Conservation (phyloP, 2,888 invertebrate species). For the Smittia sp. region DNA sequence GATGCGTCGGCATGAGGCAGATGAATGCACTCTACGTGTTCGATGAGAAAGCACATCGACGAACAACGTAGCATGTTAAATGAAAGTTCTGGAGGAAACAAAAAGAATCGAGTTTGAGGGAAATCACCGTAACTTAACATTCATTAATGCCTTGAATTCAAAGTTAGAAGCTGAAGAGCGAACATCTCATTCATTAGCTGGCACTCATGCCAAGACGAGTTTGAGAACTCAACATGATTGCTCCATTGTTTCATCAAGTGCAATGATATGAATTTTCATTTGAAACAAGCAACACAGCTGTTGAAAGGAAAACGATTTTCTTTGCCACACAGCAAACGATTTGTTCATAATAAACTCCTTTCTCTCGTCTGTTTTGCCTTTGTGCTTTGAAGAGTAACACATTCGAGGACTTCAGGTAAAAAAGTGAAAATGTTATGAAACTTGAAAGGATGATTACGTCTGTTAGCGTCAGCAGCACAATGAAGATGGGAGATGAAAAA, state of each 20-base stretch:
- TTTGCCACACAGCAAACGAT: no score
- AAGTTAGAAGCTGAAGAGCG: neutral
- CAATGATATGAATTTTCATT: conserved; percentile 40
- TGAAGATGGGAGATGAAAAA: neutral
- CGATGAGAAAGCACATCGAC: no score
- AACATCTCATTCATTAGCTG: neutral
- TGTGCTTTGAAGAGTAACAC: neutral
- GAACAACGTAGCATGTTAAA: no score
- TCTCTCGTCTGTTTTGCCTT: neutral
- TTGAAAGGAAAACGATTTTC: no score
- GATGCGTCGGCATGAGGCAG: no score
- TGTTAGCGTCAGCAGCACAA: conserved; percentile 14
- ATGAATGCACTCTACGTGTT: no score
- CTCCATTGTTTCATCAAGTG: conserved; percentile 38
- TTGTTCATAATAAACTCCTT: neutral
- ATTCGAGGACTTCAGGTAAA: neutral
- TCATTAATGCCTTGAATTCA: no score
- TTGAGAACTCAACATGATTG: conserved; percentile 3
- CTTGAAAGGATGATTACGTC: conserved; percentile 25
- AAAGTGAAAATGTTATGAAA: neutral
- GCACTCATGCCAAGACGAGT: neutral
- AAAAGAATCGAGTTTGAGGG: no score
- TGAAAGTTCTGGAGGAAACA: no score
- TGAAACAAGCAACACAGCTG: neutral
- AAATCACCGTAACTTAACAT: no score